Conservation (phyloP, 2,113 vertebrate genomes). For the Apodemus speciosus region DNA sequence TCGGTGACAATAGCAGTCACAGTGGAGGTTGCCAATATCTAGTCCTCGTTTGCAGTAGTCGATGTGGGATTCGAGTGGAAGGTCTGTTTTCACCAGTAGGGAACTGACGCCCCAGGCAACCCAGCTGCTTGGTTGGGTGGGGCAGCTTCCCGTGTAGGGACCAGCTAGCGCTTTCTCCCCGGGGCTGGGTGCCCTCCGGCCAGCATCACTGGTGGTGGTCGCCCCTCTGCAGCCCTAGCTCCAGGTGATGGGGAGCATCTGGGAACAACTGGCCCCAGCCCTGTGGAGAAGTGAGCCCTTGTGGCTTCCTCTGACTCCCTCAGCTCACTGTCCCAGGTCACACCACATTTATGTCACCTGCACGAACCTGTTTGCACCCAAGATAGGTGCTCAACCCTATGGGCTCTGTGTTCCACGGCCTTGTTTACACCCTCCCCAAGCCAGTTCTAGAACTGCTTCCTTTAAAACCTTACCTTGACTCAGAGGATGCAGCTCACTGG, state of each 20-base stretch:
- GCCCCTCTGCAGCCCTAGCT: background rate
- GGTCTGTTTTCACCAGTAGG: background rate
- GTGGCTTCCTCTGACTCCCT: background rate
- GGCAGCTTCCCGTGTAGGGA: background rate
- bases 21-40: background rate
- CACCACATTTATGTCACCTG: background rate
- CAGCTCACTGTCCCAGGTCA: background rate
- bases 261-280: background rate
- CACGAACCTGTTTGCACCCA: background rate
- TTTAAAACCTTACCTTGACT: background rate
- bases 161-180: background rate
- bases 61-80: background rate
- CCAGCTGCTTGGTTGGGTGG: background rate
- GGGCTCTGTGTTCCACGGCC: background rate
- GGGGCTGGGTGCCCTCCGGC: no score
- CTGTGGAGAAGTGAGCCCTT: background rate
- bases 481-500: background rate
- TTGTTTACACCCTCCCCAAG: background rate
- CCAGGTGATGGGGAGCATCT: background rate
- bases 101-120: background rate
- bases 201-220: background rate
- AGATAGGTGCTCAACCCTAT: background rate
- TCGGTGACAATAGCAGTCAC: background rate
- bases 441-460: background rate
- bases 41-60: background rate